Conservation (phyloP, 2,113 vertebrate species). For the Nibea coibor region DNA sequence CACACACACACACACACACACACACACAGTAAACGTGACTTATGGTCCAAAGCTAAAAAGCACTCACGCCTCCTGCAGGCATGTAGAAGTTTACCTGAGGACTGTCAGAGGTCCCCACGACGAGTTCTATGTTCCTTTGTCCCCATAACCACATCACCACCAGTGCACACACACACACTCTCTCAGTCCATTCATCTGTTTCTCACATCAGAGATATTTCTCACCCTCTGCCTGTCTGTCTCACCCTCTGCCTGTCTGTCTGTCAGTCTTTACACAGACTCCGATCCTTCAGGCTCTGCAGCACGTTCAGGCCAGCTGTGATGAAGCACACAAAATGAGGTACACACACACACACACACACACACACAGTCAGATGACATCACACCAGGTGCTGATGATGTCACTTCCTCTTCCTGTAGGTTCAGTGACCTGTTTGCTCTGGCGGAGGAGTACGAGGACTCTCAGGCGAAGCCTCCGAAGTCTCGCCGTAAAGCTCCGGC, state of each 20-base stretch:
- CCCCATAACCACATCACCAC: too few relatives aligned
- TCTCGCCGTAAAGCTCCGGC: constrained; percentile 90
- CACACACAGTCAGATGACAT: constrained; percentile 1
- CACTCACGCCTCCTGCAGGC: too few relatives aligned
- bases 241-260: not conserved
- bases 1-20: too few relatives aligned
- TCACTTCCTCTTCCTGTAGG: constrained; percentile 68
- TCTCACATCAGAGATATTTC: too few relatives aligned
- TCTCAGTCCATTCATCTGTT: too few relatives aligned
- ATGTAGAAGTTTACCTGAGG: too few relatives aligned
- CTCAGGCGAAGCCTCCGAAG: constrained; percentile 90
- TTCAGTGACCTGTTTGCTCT: constrained; percentile 94
- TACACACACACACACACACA: constrained; percentile 57
- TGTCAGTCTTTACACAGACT: constrained; percentile 92
- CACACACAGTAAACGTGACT: too few relatives aligned
- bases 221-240: too few relatives aligned
- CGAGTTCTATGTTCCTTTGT: too few relatives aligned
- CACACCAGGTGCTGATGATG: not conserved
- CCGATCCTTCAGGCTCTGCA: constrained; percentile 96
- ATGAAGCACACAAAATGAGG: constrained; percentile 97
- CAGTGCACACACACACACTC: too few relatives aligned
- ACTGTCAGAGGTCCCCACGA: too few relatives aligned
- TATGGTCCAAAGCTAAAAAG: too few relatives aligned
- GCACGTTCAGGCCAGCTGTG: constrained; percentile 97
- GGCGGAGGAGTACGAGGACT: constrained; percentile 95